Base-by-base conservation (phyloP, 1,140 invertebrate species). In the Cyclina sinensis region DNA sequence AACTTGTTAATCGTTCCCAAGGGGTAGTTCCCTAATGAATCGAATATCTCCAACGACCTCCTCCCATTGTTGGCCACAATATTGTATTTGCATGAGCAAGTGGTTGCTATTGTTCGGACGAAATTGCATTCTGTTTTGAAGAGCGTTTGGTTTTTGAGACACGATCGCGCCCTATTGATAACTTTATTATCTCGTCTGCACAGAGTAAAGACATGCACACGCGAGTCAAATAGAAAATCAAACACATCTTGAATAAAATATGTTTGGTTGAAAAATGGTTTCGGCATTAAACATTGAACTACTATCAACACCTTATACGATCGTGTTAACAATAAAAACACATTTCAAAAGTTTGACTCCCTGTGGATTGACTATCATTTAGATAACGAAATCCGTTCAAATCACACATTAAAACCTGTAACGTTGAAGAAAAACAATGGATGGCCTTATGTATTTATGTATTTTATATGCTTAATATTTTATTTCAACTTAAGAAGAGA, bases 71-170 rank as follows among this genome's bases (percentile, higher is more conserved):
- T 16, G 65, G 32, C 3, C 24, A 78, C 74, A 51, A 48, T 78
- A 78, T 78, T 78, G 27, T 51, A 78, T 78, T 78, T 78, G 35
- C 74, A 78, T 78, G 74, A 78, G 54, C 46, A 78, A 78, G 74
- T 54, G 46, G 24, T n/a, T 32, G 16, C 74, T 16, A 32, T 78
- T 78, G 74, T 78, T 78, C 7, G 2, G 14, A 54, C 14, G 12
- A 70, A 70, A 70, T 70, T 70, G 65, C 65, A 37, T 70, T 70
- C 65, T 70, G 1, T 70, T 43, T 37, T 21, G 65, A 70, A 70
- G 16, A n/a, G 3, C 32, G 65, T 24, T 70, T 27, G 32, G 11
- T 57, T 9, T 62, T 39, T 27, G 65, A 70, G 65, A 70, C 65
- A 39, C 35, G 65, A 14, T 21, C 59, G 11, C 3, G n/a, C 11